Conservation (phyloP, 1,140 invertebrate species). For the Zaprionus inermis region DNA sequence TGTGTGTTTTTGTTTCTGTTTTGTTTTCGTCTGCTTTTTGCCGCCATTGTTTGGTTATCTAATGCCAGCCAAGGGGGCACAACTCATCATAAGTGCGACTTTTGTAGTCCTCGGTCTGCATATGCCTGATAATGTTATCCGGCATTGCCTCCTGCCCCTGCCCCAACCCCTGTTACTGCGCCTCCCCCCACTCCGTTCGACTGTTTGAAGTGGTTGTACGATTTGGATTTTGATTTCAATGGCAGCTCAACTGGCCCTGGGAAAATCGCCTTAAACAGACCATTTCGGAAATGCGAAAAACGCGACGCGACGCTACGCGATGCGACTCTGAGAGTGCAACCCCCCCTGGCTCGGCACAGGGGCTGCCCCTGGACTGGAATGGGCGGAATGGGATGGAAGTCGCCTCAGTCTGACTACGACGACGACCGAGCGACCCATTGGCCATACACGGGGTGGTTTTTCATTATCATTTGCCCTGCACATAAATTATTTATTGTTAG, state of each 20-base stretch:
- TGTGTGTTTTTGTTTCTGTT: constrained; percentile 17
- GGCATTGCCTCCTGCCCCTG: background rate
- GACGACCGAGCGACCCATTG: constrained; percentile 55
- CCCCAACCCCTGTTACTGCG: background rate
- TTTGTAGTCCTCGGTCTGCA: constrained; percentile 45
- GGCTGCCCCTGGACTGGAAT: background rate
- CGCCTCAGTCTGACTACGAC: background rate
- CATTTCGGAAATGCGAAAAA: constrained; percentile 62
- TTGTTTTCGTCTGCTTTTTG: constrained; percentile 26
- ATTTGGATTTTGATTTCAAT: constrained; percentile 78
- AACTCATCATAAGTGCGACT: constrained; percentile 67
- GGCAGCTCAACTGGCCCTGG: constrained; percentile 68
- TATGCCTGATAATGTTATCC: constrained; percentile 67
- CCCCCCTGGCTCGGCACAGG: constrained; percentile 26
- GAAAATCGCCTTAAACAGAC: constrained; percentile 80
- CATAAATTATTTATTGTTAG: constrained; percentile 82
- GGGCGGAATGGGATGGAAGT: background rate
- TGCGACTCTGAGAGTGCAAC: constrained; percentile 30
- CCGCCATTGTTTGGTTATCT: constrained; percentile 71
- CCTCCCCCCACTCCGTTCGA: background rate
- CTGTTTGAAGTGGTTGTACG: constrained; percentile 72
- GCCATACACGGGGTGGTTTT: constrained; percentile 74
- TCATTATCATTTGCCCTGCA: constrained; percentile 80
- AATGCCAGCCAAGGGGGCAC: constrained; percentile 52
- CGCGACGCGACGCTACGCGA: constrained; percentile 7